These are phyloP conservation scores for Stenurella melanura DNA, from an alignment of 2,888 invertebrate species.

Conservation along the genomic window DNA sequence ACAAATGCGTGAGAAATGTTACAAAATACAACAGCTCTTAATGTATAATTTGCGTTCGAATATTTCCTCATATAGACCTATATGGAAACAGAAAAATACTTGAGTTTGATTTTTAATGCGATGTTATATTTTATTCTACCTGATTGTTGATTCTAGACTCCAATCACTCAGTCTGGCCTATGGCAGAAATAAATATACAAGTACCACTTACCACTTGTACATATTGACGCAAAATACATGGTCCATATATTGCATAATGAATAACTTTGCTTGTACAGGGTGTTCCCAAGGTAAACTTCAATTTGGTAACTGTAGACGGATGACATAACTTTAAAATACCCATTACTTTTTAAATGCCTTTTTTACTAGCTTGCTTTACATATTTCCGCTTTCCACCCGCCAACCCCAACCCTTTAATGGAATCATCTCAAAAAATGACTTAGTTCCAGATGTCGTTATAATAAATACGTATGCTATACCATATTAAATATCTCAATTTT, in stretches of 20 bases:
- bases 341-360: too few relatives aligned
- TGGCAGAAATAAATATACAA: background rate
- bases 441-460: too few relatives aligned
- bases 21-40: slow-evolving; percentile 35
- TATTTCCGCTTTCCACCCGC: too few relatives aligned
- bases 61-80: slow-evolving; percentile 27
- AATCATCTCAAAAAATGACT: too few relatives aligned
- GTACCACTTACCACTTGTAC: background rate
- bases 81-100: slow-evolving; percentile 32
- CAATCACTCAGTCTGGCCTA: background rate
- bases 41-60: slow-evolving; percentile 32
- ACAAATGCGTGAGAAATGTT: slow-evolving; percentile 34
- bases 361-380: too few relatives aligned
- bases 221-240: background rate
- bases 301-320: too few relatives aligned
- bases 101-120: slow-evolving; percentile 29
- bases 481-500: too few relatives aligned
- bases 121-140: background rate
- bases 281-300: too few relatives aligned
- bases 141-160: background rate
- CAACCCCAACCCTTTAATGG: too few relatives aligned
- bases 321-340: too few relatives aligned
- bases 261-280: too few relatives aligned
- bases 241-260: background rate
- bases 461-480: too few relatives aligned